Base-by-base conservation (phyloP, 2,888 invertebrate genomes). In the Chymomyza procnemis region DNA sequence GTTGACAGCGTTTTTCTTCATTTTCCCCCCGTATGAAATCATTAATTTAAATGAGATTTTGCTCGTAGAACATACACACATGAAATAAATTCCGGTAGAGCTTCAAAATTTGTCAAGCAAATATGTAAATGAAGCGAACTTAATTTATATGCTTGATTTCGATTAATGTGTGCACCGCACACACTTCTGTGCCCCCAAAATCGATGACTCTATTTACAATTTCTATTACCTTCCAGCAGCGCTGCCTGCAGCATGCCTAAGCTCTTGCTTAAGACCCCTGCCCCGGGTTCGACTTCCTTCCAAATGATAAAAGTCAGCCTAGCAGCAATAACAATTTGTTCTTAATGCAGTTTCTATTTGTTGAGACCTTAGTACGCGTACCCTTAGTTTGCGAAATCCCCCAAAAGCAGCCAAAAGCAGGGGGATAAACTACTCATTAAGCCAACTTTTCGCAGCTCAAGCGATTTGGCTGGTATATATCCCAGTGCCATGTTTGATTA, bases 271-370 rank as follows among this genome's bases (percentile, higher is more conserved):
- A 12, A 12, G 12, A 41, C 34, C 34, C 34, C 9, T 12, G 12
- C 3, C 34, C 12, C 34, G 3, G 12, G 12, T 41, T 12, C 34
- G 12, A 12, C 6, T 50, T 16, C 19, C 54, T 74, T 19, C n/a
- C n/a, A n/a, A n/a, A 68, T 61, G 68, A 65, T 54, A 61, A 61
- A 69, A 74, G 72, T 76, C 62, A 69, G 71, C 41, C 56, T 55
- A 56, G 71, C 70, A 79, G 80, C 81, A 82, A 82, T 85, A 85
- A 82, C 81, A 82, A 82, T 85, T 82, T 82, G 85, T 85, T 75
- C 73, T 72, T 78, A 85, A 82, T 82, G 85, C 82, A 85, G 69
- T 72, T 81, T 74, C 61, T 73, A 67, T 75, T 78, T 82, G 78
- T 30, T 50, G 63, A 71, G 71, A 61, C 71, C 55, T 48, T 6